Percentiles rank a stretch among this genome's conserved stretches.
Conservation (phyloP, 2,888 invertebrate genomes). For the Antheraea assamensis region DNA sequence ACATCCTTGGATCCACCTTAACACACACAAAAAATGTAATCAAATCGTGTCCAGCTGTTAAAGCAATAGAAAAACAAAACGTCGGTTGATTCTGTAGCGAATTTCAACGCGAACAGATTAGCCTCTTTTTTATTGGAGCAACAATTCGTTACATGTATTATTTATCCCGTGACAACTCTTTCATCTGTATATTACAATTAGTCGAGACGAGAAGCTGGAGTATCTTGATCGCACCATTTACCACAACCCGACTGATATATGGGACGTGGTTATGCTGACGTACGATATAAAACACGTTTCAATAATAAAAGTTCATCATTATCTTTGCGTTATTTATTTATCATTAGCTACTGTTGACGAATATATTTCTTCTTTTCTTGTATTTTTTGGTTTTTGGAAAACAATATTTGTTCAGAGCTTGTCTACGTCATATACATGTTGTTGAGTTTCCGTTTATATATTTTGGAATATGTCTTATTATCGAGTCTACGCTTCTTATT, state of each 20-base stretch:
- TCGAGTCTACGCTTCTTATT: too few species aligned
- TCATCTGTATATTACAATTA: conserved; percentile 48
- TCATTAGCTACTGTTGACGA: neutral
- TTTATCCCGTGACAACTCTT: conserved; percentile 35
- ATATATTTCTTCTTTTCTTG: neutral
- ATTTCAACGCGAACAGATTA: neutral
- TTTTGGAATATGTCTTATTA: too few species aligned
- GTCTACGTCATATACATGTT: too few species aligned
- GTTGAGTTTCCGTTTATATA: too few species aligned
- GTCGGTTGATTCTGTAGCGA: neutral
- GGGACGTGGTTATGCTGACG: conserved; percentile 23
- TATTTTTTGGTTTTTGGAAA: neutral
- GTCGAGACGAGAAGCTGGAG: conserved; percentile 30
- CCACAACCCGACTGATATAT: conserved; percentile 36
- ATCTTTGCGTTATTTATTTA: neutral
- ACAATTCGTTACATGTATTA: conserved; percentile 30
- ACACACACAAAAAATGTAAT: too few species aligned
- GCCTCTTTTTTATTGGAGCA: conserved; percentile 16
- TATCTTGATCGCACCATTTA: conserved; percentile 40
- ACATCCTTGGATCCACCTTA: too few species aligned
- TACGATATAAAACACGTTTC: conserved; percentile 26
- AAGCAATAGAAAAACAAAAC: neutral
- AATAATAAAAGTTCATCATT: neutral
- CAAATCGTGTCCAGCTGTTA: too few species aligned
- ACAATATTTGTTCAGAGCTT: too few species aligned